A percentile compares a stretch with the other conserved stretches of the same genome.
phyloP scores from a whole-genome alignment of 2,888 invertebrate genomes.

The Papilio elwesi region DNA sequence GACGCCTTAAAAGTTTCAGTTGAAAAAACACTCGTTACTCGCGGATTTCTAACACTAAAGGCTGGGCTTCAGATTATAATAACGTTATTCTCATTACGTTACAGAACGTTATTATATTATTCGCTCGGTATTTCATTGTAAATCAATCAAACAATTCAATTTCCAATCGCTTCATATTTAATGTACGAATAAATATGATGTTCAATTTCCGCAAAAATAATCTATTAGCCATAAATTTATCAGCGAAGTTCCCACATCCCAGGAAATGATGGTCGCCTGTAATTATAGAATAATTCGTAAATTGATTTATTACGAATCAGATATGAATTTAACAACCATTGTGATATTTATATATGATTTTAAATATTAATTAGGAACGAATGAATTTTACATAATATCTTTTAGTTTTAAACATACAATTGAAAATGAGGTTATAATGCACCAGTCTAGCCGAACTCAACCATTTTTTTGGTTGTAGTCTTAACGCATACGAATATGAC shows the following conservation, averaged over 20 bases:
- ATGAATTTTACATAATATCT: not conserved
- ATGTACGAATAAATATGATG: slow-evolving; percentile 15
- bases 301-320: slow-evolving; percentile 25
- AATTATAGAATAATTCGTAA: slow-evolving; percentile 32
- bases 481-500: too few relatives aligned
- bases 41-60: too few relatives aligned
- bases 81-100: too few relatives aligned
- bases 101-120: too few relatives aligned
- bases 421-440: too few relatives aligned
- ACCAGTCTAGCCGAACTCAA: too few relatives aligned
- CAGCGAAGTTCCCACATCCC: not conserved
- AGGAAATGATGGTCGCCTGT: slow-evolving; percentile 17
- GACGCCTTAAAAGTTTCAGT: too few relatives aligned
- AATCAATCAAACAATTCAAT: slow-evolving; percentile 29
- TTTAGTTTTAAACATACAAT: too few relatives aligned
- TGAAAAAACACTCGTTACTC: too few relatives aligned
- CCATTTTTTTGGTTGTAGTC: too few relatives aligned
- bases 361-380: not conserved
- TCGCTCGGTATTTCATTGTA: too few relatives aligned
- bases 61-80: too few relatives aligned
- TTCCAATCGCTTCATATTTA: slow-evolving; percentile 12
- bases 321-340: slow-evolving; percentile 19
- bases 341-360: not conserved
- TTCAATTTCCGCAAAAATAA: slow-evolving; percentile 20
- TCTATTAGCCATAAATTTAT: slow-evolving; percentile 23